A percentile compares a stretch with the other conserved stretches of the same genome.
Evolutionary conservation across 1,140 invertebrate species (phyloP).

Genomic region (Heliconius eleuchia): DNA sequence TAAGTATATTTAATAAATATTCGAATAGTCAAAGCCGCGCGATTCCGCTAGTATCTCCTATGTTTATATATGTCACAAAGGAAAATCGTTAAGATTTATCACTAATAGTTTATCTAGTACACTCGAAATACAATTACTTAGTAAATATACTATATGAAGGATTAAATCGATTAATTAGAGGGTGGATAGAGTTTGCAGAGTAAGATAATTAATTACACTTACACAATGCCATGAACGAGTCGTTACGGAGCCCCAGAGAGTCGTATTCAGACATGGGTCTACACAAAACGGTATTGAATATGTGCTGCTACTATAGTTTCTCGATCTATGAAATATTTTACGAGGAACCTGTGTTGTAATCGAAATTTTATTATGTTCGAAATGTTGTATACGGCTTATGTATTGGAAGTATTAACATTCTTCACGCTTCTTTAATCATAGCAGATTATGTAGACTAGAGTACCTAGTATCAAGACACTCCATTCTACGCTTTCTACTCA

Average conservation of each 20-base stretch:
- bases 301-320: neutral
- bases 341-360: neutral
- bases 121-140: neutral
- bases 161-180: conserved; percentile 21
- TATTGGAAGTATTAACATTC: neutral
- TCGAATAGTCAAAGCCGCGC: too few species aligned
- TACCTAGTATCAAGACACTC: too few species aligned
- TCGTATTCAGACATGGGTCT: conserved; percentile 33
- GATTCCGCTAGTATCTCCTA: neutral
- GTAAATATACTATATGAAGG: neutral
- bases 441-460: too few species aligned
- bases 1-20: too few species aligned
- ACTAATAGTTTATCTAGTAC: neutral
- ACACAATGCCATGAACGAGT: conserved; percentile 40
- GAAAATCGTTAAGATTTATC: conserved; percentile 1
- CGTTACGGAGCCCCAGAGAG: conserved; percentile 24
- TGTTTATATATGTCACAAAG: neutral
- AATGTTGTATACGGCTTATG: neutral
- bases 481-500: too few species aligned
- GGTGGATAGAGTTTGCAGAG: conserved; percentile 9
- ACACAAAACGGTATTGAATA: conserved; percentile 12
- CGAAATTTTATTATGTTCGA: neutral
- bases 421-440: too few species aligned
- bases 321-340: conserved; percentile 2
- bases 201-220: conserved; percentile 53